phyloP scores from a whole-genome alignment of 2,113 vertebrate genomes.

The Colinus virginianus region DNA sequence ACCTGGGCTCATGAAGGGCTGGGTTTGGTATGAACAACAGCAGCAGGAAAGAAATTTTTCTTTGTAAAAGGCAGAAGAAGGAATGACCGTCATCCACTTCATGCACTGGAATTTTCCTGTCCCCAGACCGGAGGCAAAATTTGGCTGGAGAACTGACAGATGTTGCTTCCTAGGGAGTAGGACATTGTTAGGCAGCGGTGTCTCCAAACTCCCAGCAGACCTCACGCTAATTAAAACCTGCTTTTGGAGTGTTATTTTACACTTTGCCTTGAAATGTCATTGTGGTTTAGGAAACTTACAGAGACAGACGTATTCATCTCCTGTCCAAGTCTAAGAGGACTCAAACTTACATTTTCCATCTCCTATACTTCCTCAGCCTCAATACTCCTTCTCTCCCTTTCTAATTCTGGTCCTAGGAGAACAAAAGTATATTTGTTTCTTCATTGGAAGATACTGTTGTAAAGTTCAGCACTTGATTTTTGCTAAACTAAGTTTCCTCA shows the following conservation, averaged over 20 bases:
- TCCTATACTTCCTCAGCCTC: not conserved
- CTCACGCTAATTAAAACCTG: conserved; percentile 18
- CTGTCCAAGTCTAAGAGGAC: not conserved
- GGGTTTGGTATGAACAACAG: fast-evolving
- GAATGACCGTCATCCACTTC: not conserved
- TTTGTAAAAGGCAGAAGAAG: not conserved
- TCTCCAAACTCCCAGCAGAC: not conserved
- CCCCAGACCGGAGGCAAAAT: not conserved
- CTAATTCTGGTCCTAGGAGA: not conserved
- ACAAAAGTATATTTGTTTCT: not conserved
- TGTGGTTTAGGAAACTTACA: conserved; percentile 3
- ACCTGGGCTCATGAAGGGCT: not conserved
- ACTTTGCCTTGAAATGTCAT: conserved; percentile 4
- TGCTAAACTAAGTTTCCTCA: not conserved
- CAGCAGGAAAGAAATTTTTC: not conserved
- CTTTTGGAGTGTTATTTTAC: not conserved
- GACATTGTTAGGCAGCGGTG: not conserved
- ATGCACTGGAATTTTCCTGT: conserved; percentile 17
- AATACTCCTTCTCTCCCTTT: not conserved
- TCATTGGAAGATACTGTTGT: not conserved
- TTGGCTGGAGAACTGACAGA: not conserved
- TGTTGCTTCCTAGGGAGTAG: not conserved
- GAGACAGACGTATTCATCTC: not conserved
- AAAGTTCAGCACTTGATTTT: not conserved
- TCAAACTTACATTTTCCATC: not conserved